These are phyloP conservation scores for Tadarida brasiliensis DNA, from an alignment of 2,797 vertebrate genomes.

Conservation along the genomic window DNA sequence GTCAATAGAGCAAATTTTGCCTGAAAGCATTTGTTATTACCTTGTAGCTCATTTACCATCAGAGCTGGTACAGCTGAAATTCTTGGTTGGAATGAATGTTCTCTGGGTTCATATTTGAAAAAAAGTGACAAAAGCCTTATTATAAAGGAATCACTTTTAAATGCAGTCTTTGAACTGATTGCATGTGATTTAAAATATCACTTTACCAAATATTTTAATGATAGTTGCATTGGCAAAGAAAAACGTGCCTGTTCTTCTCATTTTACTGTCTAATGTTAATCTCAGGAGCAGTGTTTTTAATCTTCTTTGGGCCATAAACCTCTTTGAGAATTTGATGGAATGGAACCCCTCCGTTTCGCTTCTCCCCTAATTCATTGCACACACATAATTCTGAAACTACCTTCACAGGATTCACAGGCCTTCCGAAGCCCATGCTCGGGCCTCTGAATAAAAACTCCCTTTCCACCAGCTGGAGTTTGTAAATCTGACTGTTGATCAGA, in stretches of 20 bases:
- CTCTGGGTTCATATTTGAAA: not conserved
- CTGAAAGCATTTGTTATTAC: not conserved
- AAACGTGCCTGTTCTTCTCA: not conserved
- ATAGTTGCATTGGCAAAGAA: not conserved
- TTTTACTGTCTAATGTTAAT: not conserved
- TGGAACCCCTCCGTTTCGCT: not conserved
- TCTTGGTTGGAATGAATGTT: not conserved
- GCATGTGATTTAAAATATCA: not conserved
- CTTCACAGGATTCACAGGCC: not conserved
- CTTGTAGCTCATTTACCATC: not conserved
- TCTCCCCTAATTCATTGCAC: not conserved
- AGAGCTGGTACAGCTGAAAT: not conserved
- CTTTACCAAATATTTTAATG: slow-evolving; percentile 2
- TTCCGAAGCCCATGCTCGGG: not conserved
- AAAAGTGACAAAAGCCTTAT: slow-evolving; percentile 25
- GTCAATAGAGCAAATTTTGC: not conserved
- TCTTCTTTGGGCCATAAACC: not conserved
- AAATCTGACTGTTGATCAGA: not conserved
- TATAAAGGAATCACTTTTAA: not conserved
- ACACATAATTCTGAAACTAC: not conserved
- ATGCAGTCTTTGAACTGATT: not conserved
- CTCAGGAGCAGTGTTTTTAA: not conserved
- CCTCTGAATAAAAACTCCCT: not conserved
- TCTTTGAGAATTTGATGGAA: not conserved
- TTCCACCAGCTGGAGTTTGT: not conserved